Evolutionary conservation across 2,888 invertebrate genomes (phyloP).

Genomic region (Acanthosoma haemorrhoidale): DNA sequence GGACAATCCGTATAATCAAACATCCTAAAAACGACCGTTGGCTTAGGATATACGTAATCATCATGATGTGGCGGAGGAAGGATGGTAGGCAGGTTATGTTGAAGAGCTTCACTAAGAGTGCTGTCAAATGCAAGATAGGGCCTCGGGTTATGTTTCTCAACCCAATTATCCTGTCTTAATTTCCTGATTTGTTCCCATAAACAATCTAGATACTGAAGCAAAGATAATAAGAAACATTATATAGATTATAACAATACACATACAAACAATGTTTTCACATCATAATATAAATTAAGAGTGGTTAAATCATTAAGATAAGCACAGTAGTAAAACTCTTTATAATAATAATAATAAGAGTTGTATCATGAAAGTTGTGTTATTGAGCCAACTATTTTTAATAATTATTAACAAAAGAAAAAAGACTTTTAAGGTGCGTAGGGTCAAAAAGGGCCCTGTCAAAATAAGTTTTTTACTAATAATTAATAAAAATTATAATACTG

Average conservation of each 20-base stretch:
- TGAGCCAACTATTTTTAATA: too few relatives aligned
- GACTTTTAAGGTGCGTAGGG: too few relatives aligned
- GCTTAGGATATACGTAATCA: slow-evolving; percentile 85
- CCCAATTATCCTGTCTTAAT: slow-evolving; percentile 89
- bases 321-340: neutral
- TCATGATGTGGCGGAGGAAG: slow-evolving; percentile 91
- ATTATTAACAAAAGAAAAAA: too few relatives aligned
- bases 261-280: too few relatives aligned
- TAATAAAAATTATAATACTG: neutral
- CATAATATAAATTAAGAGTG: too few relatives aligned
- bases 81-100: slow-evolving; percentile 88
- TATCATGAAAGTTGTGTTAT: too few relatives aligned
- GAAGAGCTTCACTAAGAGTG: slow-evolving; percentile 88
- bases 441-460: too few relatives aligned
- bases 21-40: slow-evolving; percentile 89
- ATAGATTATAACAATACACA: too few relatives aligned
- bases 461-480: too few relatives aligned
- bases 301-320: too few relatives aligned
- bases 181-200: slow-evolving; percentile 93
- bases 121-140: slow-evolving; percentile 95
- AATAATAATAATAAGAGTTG: too few relatives aligned
- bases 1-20: slow-evolving; percentile 99
- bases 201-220: slow-evolving; percentile 76
- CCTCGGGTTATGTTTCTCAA: slow-evolving; percentile 90
- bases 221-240: neutral